phyloP scores from a whole-genome alignment of 1,140 invertebrate genomes.

The Frieseomelitta varia region DNA sequence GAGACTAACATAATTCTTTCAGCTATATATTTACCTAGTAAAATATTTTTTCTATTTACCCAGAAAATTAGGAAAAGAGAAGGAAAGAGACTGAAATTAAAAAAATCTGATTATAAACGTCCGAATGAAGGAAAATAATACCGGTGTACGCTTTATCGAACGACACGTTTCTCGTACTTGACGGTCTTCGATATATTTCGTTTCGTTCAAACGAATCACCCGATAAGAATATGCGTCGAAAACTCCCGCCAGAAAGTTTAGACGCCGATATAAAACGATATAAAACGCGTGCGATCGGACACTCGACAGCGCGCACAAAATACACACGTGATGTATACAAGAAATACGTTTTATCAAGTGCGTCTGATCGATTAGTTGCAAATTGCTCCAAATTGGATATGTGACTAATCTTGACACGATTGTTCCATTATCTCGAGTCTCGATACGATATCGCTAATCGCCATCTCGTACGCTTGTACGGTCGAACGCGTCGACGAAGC shows the following conservation, averaged over 20 bases:
- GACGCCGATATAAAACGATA: not conserved
- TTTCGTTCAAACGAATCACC: not conserved
- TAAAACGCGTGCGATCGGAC: not conserved
- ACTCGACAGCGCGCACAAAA: not conserved
- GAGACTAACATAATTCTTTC: no score
- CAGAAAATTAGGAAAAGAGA: no score
- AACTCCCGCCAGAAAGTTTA: not conserved
- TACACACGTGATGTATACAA: slow-evolving; percentile 7
- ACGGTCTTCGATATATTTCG: not conserved
- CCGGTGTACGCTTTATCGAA: not conserved
- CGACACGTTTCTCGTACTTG: not conserved
- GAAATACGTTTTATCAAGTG: slow-evolving; percentile 35
- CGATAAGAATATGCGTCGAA: not conserved
- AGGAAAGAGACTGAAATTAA: not conserved
- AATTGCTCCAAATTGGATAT: slow-evolving; percentile 25
- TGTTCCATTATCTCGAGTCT: slow-evolving; percentile 49
- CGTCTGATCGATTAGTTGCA: slow-evolving; percentile 4
- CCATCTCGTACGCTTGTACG: not conserved
- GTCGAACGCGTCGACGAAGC: not conserved
- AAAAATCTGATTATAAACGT: not conserved
- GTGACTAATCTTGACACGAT: slow-evolving; percentile 50
- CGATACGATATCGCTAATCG: slow-evolving; percentile 55
- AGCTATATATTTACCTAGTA: no score
- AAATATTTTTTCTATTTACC: no score
- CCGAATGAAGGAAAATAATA: accelerated